phyloP scores from a whole-genome alignment of 2,888 invertebrate genomes.

The Chymomyza amoena region DNA sequence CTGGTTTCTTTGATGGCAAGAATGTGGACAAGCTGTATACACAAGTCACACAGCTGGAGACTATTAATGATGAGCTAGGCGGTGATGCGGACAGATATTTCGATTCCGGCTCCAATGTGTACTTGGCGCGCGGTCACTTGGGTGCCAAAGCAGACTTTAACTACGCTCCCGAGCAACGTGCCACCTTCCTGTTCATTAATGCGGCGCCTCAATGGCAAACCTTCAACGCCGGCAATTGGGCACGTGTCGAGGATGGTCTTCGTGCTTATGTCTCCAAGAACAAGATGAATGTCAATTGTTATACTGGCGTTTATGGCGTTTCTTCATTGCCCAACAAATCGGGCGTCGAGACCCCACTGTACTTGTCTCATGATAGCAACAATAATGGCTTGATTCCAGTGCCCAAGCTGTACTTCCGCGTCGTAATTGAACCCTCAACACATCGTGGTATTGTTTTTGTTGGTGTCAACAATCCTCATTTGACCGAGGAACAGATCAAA shows the following conservation, averaged over 20 bases:
- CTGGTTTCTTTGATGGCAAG: slow-evolving; percentile 74
- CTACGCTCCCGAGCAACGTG: slow-evolving; percentile 79
- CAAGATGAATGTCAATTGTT: slow-evolving; percentile 78
- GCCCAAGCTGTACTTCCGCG: slow-evolving; percentile 82
- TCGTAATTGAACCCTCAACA: slow-evolving; percentile 79
- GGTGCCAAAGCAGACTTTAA: slow-evolving; percentile 81
- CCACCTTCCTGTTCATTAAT: slow-evolving; percentile 81
- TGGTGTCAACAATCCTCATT: slow-evolving; percentile 79
- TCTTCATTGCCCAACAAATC: slow-evolving; percentile 80
- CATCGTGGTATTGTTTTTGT: slow-evolving; percentile 81
- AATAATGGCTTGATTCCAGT: slow-evolving; percentile 80
- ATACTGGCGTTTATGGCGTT: slow-evolving; percentile 82
- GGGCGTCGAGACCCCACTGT: slow-evolving; percentile 75
- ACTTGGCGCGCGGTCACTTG: slow-evolving; percentile 80
- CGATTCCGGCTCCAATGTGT: slow-evolving; percentile 49
- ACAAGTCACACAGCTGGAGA: slow-evolving; percentile 71
- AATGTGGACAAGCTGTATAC: slow-evolving; percentile 77
- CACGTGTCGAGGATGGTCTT: slow-evolving; percentile 79
- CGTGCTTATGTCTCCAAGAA: slow-evolving; percentile 73
- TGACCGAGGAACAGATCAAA: slow-evolving; percentile 67
- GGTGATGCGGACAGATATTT: slow-evolving; percentile 64
- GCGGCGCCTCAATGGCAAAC: slow-evolving; percentile 81
- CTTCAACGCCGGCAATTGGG: slow-evolving; percentile 83
- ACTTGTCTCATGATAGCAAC: slow-evolving; percentile 73
- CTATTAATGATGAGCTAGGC: slow-evolving; percentile 75